Evolutionary conservation across 2,113 vertebrate genomes (phyloP), one percentile per base, ranked within the genome.

Genomic region (Piaya cayana): DNA sequence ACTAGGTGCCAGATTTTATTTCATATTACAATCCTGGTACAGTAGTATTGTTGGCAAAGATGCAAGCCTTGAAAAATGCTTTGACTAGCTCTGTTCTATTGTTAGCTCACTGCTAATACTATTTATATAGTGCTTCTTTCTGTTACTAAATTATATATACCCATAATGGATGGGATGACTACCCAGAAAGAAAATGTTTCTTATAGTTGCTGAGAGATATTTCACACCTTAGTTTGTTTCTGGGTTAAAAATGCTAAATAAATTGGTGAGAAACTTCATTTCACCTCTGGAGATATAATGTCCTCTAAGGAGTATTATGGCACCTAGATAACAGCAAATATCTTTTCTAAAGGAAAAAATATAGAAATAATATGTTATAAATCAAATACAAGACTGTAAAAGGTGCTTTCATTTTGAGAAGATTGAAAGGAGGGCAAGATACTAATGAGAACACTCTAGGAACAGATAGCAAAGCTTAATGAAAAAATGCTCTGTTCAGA

Each of bases 361-460:
- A 50, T 6, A 90, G 36, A 89, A 91, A 78, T 74, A 79, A 30
- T 84, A 36, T 37, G 11, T 74, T 77, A 81, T 90, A 92, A 93
- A 91, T 96, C 94, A 96, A 95, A 72, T n/a, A 58, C 12, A 75
- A 75, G 42, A 19, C 17, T 42, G 29, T 83, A 78, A 92, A 90
- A 93, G 59, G 71, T 86, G 37, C 5, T 87, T 77, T 91, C 75
- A 59, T 42, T 58, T 63, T 70, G 68, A 83, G 75, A 89, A 89
- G 80, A 77, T 8, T 86, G 75, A 95, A 89, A 93, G 55, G 32
- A 90, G 52, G 42, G 79, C n/a, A 86, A 94, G 47, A 69, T 58
- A 92, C 18, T 90, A 80, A 43, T 56, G 71, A 93, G 91, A 95
- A 91, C 32, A 70, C 32, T 50, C 63, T 71, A 88, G 63, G 75